Evolutionary conservation across 2,797 vertebrate genomes (phyloP).

Genomic region (Xerus rutilus): DNA sequence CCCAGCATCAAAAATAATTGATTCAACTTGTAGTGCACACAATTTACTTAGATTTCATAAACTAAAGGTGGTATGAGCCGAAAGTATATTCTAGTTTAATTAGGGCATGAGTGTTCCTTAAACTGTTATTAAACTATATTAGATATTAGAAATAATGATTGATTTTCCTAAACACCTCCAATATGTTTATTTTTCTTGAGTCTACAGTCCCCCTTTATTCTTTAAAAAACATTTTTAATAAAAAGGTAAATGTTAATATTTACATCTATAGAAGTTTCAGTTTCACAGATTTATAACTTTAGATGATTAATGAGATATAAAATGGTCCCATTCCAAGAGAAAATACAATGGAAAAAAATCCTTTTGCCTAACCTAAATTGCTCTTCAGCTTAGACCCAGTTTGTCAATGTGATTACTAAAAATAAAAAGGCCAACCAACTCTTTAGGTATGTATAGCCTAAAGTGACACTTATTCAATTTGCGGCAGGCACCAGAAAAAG

Average conservation of each 20-base stretch:
- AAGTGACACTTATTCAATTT: background rate
- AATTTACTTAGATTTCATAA: slow-evolving; percentile 53
- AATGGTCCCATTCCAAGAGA: background rate
- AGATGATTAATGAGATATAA: slow-evolving; percentile 12
- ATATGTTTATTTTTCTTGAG: slow-evolving; percentile 34
- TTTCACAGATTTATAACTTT: slow-evolving; percentile 39
- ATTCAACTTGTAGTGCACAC: slow-evolving; percentile 43
- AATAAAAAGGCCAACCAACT: slow-evolving; percentile 48
- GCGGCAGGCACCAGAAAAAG: background rate
- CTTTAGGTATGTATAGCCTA: background rate
- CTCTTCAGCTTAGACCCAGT: slow-evolving; percentile 34
- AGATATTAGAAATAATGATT: background rate
- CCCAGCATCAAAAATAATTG: background rate
- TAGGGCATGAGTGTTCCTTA: slow-evolving; percentile 1
- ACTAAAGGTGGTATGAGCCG: background rate
- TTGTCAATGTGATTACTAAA: slow-evolving; percentile 64
- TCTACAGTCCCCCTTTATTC: slow-evolving; percentile 10
- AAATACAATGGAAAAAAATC: slow-evolving; percentile 38
- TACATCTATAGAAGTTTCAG: background rate
- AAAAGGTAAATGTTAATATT: slow-evolving; percentile 56
- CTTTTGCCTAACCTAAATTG: slow-evolving; percentile 57
- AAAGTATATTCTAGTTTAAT: slow-evolving; percentile 46
- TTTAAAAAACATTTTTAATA: slow-evolving; percentile 33
- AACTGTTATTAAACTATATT: background rate
- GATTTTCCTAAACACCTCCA: background rate